Evolutionary conservation across 2,888 invertebrate genomes (phyloP).

Genomic region (Watsonalla binaria): DNA sequence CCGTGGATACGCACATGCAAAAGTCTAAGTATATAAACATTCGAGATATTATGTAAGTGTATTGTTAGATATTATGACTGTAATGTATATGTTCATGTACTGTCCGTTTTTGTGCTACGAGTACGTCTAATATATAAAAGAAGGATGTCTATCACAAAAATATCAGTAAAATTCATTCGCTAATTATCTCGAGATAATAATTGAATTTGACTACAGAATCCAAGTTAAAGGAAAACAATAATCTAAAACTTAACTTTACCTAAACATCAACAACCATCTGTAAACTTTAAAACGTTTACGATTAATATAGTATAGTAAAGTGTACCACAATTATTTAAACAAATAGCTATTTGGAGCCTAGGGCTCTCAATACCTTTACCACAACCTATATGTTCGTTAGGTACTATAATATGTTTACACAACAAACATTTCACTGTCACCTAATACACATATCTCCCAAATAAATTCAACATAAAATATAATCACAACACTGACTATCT

Average conservation of each 20-base stretch:
- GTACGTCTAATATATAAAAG: slow-evolving; percentile 27
- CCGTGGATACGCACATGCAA: slow-evolving; percentile 32
- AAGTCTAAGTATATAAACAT: slow-evolving; percentile 23
- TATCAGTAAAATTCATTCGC: slow-evolving; percentile 47
- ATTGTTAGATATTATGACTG: slow-evolving; percentile 48
- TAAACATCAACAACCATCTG: slow-evolving; percentile 76
- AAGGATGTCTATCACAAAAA: slow-evolving; percentile 24
- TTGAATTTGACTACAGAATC: slow-evolving; percentile 30
- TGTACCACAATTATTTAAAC: slow-evolving; percentile 48
- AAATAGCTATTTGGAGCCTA: slow-evolving; percentile 54
- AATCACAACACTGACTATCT: slow-evolving; percentile 70
- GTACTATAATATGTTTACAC: slow-evolving; percentile 28
- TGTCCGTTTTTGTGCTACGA: slow-evolving; percentile 54
- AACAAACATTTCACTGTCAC: slow-evolving; percentile 32
- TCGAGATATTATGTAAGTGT: slow-evolving; percentile 41
- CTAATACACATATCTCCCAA: slow-evolving; percentile 33
- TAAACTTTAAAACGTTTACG: slow-evolving; percentile 65
- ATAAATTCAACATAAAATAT: slow-evolving; percentile 52
- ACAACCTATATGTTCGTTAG: slow-evolving; percentile 45
- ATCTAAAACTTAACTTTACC: slow-evolving; percentile 66
- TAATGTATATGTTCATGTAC: slow-evolving; percentile 61
- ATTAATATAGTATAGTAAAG: slow-evolving; percentile 42
- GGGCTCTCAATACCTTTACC: slow-evolving; percentile 53
- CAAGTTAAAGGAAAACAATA: slow-evolving; percentile 26
- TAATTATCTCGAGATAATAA: slow-evolving; percentile 42